Base-by-base conservation (phyloP, 1,140 invertebrate species). In the Drosophila miranda region DNA sequence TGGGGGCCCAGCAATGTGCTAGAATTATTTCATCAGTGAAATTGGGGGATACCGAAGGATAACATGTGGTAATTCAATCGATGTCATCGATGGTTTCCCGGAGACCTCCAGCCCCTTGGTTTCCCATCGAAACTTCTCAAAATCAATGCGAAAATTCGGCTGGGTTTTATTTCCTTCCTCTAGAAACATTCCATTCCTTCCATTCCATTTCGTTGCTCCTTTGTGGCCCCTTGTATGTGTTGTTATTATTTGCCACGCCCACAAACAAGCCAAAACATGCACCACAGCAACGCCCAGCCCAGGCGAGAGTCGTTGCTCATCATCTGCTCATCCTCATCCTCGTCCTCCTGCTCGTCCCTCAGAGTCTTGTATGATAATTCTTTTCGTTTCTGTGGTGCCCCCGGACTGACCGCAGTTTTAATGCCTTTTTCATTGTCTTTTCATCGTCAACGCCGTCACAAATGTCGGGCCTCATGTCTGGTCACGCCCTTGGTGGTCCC, bases 391-490 rank as follows among this genome's bases (percentile, higher is more conserved):
- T 38, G 34, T 13, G 34, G 34, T 48, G 51, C 34, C 14, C 50
- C 34, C 21, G 45, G 54, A 63, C 67, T 73, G 80, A 86, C 80
- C 80, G 54, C 80, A 80, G 50, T 77, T 84, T 86, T 84, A 84
- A 84, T 84, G 80, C 64, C 72, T 86, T 84, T 83, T 83, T 83
- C 80, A 83, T 83, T 86, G 80, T 80, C 68, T 76, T 64, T 64
- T 69, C 70, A 73, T 73, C 58, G 67, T 49, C 69, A 51, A 58
- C 46, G 69, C 34, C 58, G 34, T 44, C 45, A 41, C 56, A 54
- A 57, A 43, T 44, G 78, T 70, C 45, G 70, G 53, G 30, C 70
- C 49, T 38, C 44, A 46, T 46, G 57, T 64, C 57, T 49, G 34
- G 69, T 41, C 62, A 75, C 55, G 64, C 44, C 75, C 59, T 30